Evolutionary conservation across 2,797 vertebrate genomes (phyloP), one percentile per base, ranked within the genome.

Genomic region (Galago senegalensis): DNA sequence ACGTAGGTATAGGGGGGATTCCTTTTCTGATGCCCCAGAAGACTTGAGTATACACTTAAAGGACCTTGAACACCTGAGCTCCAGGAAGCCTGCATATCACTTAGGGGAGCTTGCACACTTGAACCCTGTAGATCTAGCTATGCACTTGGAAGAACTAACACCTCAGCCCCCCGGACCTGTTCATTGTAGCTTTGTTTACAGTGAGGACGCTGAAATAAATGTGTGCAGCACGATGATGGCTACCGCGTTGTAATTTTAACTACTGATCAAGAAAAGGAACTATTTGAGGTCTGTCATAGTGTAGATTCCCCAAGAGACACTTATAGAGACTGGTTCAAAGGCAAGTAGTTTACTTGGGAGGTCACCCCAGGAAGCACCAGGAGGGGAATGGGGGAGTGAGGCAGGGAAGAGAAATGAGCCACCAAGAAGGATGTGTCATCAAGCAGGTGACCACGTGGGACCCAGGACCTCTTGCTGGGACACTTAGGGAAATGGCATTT

Each of bases 381-480:
- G 1, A 31, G 40, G 67, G 27, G 46, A 34, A 56, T 20, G 1
- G 43, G 72, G 16, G 46, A 20, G 9, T 21, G 21, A 69, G 67
- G 20, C 8, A 2, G 46, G 27, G 40, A 17, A 20, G 11, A 20
- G 23, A 34, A 43, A 25, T 37, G n/a, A 27, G n/a, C 23, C 8
- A 2, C n/a, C 8, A 1, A 5, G 63, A 81, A 73, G 43, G 60
- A 37, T 31, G 58, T 49, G 14, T 29, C 23, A 7, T 60, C 29
- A 37, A 34, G 16, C 7, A 8, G 77, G 69, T 77, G 49, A 4
- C 80, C 13, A 0, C 1, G n/a, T 5, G 46, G 63, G 31, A 29
- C 5, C 0, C 37, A 0, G 0, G 49, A 25, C 20, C 43, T 81
- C 25, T 34, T 12, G 5, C 16, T 1, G 17, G 29, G 20, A 7